phyloP scores from a whole-genome alignment of 2,888 invertebrate genomes.

The Smittia aterrima region DNA sequence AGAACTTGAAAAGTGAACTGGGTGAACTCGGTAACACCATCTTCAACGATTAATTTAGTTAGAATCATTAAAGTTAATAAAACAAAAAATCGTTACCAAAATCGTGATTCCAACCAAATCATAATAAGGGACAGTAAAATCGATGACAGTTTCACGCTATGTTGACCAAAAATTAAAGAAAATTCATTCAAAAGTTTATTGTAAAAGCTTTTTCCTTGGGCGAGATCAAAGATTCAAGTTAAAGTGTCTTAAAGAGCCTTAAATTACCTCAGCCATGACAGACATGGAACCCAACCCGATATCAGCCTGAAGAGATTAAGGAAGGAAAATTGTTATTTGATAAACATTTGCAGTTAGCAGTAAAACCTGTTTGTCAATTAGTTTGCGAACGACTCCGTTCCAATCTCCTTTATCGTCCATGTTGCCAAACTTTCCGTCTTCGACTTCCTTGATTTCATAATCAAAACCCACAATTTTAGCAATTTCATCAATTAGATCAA shows the following conservation, averaged over 20 bases:
- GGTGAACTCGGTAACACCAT: constrained; percentile 88
- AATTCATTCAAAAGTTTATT: background rate
- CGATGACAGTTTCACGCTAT: constrained; percentile 92
- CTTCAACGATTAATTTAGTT: too few relatives aligned
- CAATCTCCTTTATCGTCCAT: constrained; percentile 85
- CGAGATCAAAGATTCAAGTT: too few relatives aligned
- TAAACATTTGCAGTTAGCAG: too few relatives aligned
- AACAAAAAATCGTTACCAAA: too few relatives aligned
- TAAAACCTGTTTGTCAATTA: constrained; percentile 76
- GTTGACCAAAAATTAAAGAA: constrained; percentile 94
- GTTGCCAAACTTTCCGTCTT: constrained; percentile 81
- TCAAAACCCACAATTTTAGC: constrained; percentile 81
- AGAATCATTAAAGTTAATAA: too few relatives aligned
- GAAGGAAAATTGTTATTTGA: too few relatives aligned
- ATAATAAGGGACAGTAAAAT: constrained; percentile 97
- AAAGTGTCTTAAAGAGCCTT: too few relatives aligned
- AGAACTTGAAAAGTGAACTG: constrained; percentile 93
- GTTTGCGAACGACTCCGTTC: constrained; percentile 80
- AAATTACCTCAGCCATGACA: constrained; percentile 99
- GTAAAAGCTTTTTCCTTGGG: too few relatives aligned
- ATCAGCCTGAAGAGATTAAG: too few relatives aligned
- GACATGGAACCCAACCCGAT: constrained; percentile 91
- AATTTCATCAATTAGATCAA: constrained; percentile 88
- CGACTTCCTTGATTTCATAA: constrained; percentile 78
- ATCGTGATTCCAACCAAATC: constrained; percentile 97